Evolutionary conservation across 1,140 invertebrate genomes (phyloP).

Genomic region (Ruditapes philippinarum): DNA sequence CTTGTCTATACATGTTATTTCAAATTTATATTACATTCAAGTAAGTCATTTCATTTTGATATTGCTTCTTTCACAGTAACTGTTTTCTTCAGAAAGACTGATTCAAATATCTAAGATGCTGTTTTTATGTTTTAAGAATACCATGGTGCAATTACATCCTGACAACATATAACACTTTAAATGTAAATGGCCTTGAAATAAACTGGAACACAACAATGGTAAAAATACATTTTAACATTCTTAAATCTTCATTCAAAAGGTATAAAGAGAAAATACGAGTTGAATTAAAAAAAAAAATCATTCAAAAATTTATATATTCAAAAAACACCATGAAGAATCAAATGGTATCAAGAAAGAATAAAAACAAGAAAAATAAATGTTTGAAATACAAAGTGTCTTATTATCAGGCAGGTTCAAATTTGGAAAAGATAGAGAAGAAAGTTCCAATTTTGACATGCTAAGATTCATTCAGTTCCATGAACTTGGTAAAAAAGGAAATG

Average conservation of each 20-base stretch:
- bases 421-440: background rate
- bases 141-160: slow-evolving; percentile 18
- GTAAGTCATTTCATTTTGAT: no score
- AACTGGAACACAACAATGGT: background rate
- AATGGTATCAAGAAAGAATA: background rate
- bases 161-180: slow-evolving; percentile 27
- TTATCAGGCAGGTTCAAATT: background rate
- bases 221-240: no score
- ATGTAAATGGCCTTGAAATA: slow-evolving; percentile 11
- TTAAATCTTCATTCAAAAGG: no score
- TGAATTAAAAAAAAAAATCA: no score
- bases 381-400: background rate
- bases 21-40: background rate
- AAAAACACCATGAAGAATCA: background rate
- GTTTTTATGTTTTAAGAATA: background rate
- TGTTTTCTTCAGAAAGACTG: background rate
- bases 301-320: no score
- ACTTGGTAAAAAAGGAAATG: background rate
- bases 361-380: background rate
- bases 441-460: background rate
- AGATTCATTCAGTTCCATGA: background rate
- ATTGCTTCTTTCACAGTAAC: background rate
- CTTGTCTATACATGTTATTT: no score
- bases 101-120: background rate
- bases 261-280: background rate